Percentiles rank a stretch among this genome's conserved stretches.
Conservation (phyloP, 1,140 invertebrate genomes). For the Pollicipes pollicipes region DNA sequence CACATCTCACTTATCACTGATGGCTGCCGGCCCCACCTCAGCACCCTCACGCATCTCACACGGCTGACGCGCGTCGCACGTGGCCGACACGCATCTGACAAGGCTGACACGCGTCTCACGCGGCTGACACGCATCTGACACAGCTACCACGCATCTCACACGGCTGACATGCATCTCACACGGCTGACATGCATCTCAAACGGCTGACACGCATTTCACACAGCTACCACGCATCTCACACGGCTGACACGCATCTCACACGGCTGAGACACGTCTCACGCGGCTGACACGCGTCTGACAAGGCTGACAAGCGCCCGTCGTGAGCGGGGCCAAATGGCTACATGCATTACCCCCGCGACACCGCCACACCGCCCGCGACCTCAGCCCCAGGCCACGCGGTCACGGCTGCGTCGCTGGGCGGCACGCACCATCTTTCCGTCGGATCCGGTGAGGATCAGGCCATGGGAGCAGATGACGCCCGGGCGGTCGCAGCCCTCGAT, state of each 20-base stretch:
- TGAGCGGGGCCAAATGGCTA: too few species aligned
- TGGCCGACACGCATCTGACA: too few species aligned
- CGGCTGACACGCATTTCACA: background rate
- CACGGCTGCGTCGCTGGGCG: background rate
- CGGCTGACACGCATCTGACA: too few species aligned
- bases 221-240: background rate
- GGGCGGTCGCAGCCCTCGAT: conserved; percentile 40
- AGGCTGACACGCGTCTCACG: too few species aligned
- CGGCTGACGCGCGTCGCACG: too few species aligned
- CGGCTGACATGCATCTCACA: too few species aligned
- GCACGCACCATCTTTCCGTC: conserved; percentile 50
- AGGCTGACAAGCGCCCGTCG: background rate
- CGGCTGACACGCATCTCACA: background rate
- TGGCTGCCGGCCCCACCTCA: too few species aligned
- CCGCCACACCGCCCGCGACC: background rate
- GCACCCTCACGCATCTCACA: too few species aligned
- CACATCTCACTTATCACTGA: too few species aligned
- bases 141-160: too few species aligned
- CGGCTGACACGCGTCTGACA: background rate
- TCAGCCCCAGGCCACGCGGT: background rate
- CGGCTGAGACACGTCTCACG: background rate
- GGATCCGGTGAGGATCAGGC: conserved; percentile 55
- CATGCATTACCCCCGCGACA: too few species aligned
- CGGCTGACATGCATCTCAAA: too few species aligned
- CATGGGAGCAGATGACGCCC: conserved; percentile 55